phyloP scores from a whole-genome alignment of 2,113 vertebrate genomes.

The Pelusios castaneus region DNA sequence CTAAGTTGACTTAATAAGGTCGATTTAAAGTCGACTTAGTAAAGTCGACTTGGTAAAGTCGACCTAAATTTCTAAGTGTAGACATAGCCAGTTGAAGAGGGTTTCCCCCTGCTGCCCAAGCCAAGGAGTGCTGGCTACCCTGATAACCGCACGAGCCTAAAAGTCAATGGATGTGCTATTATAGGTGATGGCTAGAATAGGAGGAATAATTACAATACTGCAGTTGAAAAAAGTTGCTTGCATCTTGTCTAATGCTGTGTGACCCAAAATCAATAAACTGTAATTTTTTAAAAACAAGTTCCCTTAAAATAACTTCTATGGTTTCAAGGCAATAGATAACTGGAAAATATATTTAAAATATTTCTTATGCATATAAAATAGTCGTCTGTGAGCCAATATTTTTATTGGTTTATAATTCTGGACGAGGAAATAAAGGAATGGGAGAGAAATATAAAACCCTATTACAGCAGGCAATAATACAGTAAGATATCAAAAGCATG shows the following conservation, averaged over 20 bases:
- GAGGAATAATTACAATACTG: background rate
- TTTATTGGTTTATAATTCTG: background rate
- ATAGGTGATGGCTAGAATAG: background rate
- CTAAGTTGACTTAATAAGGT: too few species aligned
- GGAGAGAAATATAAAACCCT: background rate
- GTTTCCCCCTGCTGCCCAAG: slow-evolving; percentile 51
- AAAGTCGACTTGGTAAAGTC: too few species aligned
- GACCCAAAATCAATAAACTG: background rate
- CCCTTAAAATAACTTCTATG: background rate
- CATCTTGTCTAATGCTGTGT: background rate
- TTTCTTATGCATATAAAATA: slow-evolving; percentile 50
- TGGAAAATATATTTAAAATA: slow-evolving; percentile 50
- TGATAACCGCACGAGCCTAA: background rate
- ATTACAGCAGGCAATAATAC: background rate
- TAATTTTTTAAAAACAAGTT: background rate
- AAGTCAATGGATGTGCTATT: accelerated
- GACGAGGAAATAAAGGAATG: background rate
- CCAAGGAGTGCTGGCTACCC: background rate
- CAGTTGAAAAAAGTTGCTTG: background rate
- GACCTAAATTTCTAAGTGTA: too few species aligned
- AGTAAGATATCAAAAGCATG: accelerated
- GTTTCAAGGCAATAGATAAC: slow-evolving; percentile 41
- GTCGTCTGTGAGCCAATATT: background rate
- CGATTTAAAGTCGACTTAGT: too few species aligned
- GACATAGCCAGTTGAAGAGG: too few species aligned